phyloP scores from a whole-genome alignment of 1,140 invertebrate species.

The Calliopsis andreniformis region DNA sequence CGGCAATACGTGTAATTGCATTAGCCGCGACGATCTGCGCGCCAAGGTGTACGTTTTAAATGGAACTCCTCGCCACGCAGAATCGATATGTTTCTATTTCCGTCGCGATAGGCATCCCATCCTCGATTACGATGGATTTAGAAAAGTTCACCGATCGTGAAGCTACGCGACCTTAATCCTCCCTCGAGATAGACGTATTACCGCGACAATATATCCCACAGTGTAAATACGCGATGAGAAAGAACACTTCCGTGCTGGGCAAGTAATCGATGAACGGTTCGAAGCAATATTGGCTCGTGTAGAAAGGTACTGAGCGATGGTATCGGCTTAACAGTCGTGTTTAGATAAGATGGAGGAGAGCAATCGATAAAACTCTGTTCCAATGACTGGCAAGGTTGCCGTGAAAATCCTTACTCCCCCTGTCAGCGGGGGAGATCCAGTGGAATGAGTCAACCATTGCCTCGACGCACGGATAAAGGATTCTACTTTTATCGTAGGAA shows the following conservation, averaged over 20 bases:
- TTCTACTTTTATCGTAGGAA: conserved; percentile 35
- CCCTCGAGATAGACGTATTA: not conserved
- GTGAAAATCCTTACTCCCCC: not conserved
- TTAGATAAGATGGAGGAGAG: not conserved
- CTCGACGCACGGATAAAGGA: not conserved
- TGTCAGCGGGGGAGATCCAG: not conserved
- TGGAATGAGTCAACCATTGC: conserved; percentile 32
- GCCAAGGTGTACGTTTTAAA: not conserved
- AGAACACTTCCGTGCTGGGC: too few species aligned
- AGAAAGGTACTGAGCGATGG: not conserved
- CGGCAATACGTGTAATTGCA: conserved; percentile 19
- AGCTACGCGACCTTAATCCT: conserved; percentile 65
- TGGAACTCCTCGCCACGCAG: conserved; percentile 16
- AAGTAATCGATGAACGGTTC: conserved; percentile 19
- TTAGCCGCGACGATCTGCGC: not conserved
- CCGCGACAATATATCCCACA: conserved; percentile 24
- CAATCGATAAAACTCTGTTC: conserved; percentile 16
- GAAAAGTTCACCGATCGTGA: conserved; percentile 60
- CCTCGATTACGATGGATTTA: conserved; percentile 57
- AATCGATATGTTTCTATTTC: conserved; percentile 73
- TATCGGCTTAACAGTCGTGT: not conserved
- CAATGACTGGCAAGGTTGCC: conserved; percentile 4
- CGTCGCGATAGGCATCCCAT: conserved; percentile 47
- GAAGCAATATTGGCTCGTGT: not conserved
- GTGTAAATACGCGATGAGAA: not conserved